phyloP scores from a whole-genome alignment of 2,797 vertebrate genomes.

The Bryconaethiops microstoma region DNA sequence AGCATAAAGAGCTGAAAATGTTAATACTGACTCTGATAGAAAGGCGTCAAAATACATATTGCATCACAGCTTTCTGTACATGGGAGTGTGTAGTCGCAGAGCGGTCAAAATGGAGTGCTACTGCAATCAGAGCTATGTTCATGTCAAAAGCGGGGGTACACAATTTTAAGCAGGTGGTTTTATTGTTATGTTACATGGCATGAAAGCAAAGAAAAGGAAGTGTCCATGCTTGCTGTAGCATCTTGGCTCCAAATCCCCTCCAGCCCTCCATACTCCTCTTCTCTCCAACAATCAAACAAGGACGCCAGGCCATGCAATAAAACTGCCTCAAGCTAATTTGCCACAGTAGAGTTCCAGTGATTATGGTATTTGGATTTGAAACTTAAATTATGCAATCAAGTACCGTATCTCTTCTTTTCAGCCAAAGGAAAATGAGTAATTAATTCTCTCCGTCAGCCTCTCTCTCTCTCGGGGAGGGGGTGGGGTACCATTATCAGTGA shows the following conservation, averaged over 20 bases:
- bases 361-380: constrained; percentile 61
- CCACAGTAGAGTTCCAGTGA: constrained; percentile 62
- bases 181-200: not conserved
- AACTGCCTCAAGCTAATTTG: constrained; percentile 46
- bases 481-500: constrained; percentile 64
- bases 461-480: constrained; percentile 54
- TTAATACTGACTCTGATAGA: no score
- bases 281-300: constrained; percentile 1
- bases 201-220: not conserved
- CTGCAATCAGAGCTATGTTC: no score
- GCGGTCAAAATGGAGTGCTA: no score
- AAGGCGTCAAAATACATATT: no score
- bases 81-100: no score
- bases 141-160: no score
- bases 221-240: not conserved
- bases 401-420: constrained; percentile 48
- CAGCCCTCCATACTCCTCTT: not conserved
- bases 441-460: constrained; percentile 57
- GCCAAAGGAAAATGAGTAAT: constrained; percentile 65
- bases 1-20: no score
- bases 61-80: no score
- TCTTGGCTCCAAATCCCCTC: not conserved
- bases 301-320: not conserved
- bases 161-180: no score
- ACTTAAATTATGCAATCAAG: constrained; percentile 67